A percentile compares a stretch with the other conserved stretches of the same genome.
Evolutionary conservation across 2,888 invertebrate species (phyloP).

Genomic region (Aleiodes leptofemur): DNA sequence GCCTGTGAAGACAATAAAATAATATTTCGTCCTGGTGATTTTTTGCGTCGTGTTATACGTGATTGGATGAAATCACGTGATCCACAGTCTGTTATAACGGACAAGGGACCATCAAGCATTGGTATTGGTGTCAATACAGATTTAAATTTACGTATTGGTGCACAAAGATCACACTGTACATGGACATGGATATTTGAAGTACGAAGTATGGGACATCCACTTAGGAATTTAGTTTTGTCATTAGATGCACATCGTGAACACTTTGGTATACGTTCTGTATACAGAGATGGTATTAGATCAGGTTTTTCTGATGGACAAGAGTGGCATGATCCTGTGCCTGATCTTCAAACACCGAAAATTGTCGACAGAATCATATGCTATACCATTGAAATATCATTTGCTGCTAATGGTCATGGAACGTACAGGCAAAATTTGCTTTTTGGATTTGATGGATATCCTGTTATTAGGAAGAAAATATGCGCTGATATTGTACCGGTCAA

Average conservation of each 20-base stretch:
- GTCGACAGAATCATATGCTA: constrained; percentile 42
- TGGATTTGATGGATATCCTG: constrained; percentile 83
- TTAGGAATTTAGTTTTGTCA: constrained; percentile 62
- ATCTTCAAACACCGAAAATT: constrained; percentile 35
- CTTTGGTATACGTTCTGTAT: constrained; percentile 62
- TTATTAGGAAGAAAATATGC: constrained; percentile 82
- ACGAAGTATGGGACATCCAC: constrained; percentile 57
- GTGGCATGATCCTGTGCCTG: constrained; percentile 53
- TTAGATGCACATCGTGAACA: constrained; percentile 62
- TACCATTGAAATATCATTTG: constrained; percentile 51
- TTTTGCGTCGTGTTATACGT: constrained; percentile 52
- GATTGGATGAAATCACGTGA: constrained; percentile 58
- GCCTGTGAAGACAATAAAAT: constrained; percentile 32
- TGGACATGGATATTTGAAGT: constrained; percentile 58
- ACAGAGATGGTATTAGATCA: constrained; percentile 51
- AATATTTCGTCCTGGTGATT: constrained; percentile 48
- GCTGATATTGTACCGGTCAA: constrained; percentile 85
- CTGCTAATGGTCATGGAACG: constrained; percentile 79
- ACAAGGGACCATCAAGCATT: constrained; percentile 50
- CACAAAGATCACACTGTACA: constrained; percentile 48
- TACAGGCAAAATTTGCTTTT: constrained; percentile 87
- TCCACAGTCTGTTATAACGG: constrained; percentile 55
- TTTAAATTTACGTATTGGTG: constrained; percentile 54
- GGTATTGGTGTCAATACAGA: constrained; percentile 50
- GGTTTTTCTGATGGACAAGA: constrained; percentile 60